Conservation (phyloP, 92 coral and sea anemone species). For the Epizoanthus illoricatus region DNA sequence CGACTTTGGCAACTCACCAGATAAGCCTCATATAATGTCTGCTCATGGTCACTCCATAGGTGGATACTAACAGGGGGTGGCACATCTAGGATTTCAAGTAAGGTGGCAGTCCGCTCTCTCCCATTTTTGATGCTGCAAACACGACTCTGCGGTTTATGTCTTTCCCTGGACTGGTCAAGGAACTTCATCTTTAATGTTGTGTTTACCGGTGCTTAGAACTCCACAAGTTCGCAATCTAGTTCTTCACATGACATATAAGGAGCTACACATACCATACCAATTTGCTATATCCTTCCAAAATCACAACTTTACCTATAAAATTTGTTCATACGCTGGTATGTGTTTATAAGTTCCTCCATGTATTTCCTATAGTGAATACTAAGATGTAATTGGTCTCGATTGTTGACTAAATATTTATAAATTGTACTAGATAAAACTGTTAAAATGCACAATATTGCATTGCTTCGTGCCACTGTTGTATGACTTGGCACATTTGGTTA, state of each 20-base stretch:
- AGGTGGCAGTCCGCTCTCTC: conserved; percentile 33
- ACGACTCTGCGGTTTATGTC: conserved; percentile 38
- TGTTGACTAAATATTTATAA: no score
- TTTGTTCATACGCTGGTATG: no score
- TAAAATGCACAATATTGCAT: no score
- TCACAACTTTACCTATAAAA: no score
- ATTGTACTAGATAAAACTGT: no score
- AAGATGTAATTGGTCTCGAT: no score
- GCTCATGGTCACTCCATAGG: conserved; percentile 37
- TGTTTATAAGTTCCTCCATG: no score
- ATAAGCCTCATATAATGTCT: conserved; percentile 10
- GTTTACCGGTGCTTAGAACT: conserved; percentile 3
- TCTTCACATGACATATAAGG: background rate
- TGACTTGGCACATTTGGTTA: no score
- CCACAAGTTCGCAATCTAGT: conserved; percentile 5
- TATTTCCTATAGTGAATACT: no score
- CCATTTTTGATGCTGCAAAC: conserved; percentile 42
- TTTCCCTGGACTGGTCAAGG: conserved; percentile 16
- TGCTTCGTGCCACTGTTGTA: no score
- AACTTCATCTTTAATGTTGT: background rate
- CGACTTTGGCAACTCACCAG: conserved; percentile 4
- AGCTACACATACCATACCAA: background rate
- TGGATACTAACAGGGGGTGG: conserved; percentile 36
- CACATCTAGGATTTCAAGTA: conserved; percentile 53
- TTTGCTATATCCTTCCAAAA: no score